phyloP scores from a whole-genome alignment of 1,140 invertebrate genomes.

The Calephelis nemesis region DNA sequence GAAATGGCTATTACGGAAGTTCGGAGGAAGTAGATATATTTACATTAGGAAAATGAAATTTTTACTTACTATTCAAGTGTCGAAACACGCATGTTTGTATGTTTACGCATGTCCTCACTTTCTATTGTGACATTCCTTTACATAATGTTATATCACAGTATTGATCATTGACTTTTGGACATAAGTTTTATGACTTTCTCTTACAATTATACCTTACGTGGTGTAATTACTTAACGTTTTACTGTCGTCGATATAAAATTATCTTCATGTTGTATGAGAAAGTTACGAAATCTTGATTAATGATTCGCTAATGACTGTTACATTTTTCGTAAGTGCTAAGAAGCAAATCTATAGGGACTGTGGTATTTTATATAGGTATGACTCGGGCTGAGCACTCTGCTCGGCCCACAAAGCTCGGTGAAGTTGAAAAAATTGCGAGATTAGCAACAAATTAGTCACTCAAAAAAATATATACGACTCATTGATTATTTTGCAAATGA shows the following conservation, averaged over 20 bases:
- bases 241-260: slow-evolving; percentile 10
- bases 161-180: slow-evolving; percentile 11
- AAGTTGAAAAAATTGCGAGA: too few species aligned
- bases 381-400: too few species aligned
- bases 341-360: too few species aligned
- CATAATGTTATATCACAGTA: slow-evolving; percentile 15
- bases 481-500: too few species aligned
- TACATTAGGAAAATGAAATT: neutral
- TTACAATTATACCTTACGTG: slow-evolving; percentile 10
- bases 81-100: slow-evolving; percentile 1
- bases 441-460: too few species aligned
- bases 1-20: slow-evolving; percentile 1
- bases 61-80: slow-evolving; percentile 10
- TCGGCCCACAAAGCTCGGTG: too few species aligned
- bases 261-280: neutral
- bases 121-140: slow-evolving; percentile 12
- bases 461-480: too few species aligned
- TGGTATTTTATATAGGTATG: too few species aligned
- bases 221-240: slow-evolving; percentile 1
- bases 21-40: slow-evolving; percentile 1
- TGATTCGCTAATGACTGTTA: neutral
- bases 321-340: neutral
- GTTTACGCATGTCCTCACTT: slow-evolving; percentile 3
- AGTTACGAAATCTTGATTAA: slow-evolving; percentile 8
- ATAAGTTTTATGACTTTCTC: slow-evolving; percentile 17